Evolutionary conservation across 2,888 invertebrate species (phyloP).

Genomic region (Tetragonisca angustula): DNA sequence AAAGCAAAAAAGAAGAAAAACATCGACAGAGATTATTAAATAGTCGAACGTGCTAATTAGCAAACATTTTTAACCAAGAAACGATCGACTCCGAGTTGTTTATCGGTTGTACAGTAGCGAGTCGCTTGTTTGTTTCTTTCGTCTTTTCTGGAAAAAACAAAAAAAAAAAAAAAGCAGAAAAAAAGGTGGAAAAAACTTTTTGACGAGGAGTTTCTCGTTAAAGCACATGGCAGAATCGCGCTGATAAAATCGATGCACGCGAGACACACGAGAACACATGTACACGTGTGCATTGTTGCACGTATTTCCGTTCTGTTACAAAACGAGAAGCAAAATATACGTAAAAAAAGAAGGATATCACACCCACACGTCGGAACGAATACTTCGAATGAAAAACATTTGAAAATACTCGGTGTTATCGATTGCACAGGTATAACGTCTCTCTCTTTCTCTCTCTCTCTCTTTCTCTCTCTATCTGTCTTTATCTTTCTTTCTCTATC

Average conservation of each 20-base stretch:
- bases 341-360: neutral
- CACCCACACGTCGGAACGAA: neutral
- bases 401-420: neutral
- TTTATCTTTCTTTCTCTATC: neutral
- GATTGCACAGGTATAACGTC: neutral
- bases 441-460: neutral
- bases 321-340: neutral
- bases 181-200: neutral
- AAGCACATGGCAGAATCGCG: constrained; percentile 20
- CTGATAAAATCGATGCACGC: constrained; percentile 26
- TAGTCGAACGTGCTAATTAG: neutral
- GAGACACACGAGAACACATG: neutral
- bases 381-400: neutral
- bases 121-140: neutral
- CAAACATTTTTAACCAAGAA: neutral
- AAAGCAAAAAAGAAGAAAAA: too few species aligned
- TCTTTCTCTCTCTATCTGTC: neutral
- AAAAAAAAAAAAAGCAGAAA: neutral
- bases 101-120: neutral
- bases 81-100: neutral
- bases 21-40: neutral
- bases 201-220: neutral
- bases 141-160: neutral
- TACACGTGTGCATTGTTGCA: constrained; percentile 2
- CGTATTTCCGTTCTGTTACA: neutral